Base-by-base conservation (phyloP, 2,888 invertebrate genomes). In the Callyntrura sp. region DNA sequence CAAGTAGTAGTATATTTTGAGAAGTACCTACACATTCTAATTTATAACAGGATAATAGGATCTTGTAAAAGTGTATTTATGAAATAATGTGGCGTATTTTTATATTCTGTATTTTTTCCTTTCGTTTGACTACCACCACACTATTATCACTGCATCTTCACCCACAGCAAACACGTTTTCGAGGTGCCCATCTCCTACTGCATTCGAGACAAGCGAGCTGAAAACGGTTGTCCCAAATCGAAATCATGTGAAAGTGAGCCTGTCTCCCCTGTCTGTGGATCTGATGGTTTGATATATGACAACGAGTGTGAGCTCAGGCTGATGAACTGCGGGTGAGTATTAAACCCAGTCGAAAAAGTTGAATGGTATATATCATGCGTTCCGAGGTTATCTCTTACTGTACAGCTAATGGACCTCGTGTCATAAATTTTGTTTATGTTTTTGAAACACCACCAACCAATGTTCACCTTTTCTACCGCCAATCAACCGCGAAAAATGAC, bases 171-270 rank as follows among this genome's bases (percentile, higher is more conserved):
- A 94, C 98, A 98, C 94, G 97, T 98, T 11, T 98, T 98, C 94
- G 98, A 98, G 95, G 98, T 98, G 14, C 98, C 98, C 0, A 97
- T 98, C 96, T 97, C 98, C 12, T 98, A 97, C 95, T 98, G 98
- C 94, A 96, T 97, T 91, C 96, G 97, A 43, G 94, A 94, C 60
- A 91, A 93, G 85, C 86, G 94, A 81, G 93, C 93, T 51, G 93
- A 93, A 65, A 91, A 92, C 82, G 93, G 94, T 95, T 95, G 94
- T 85, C 93, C 93, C 9, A 92, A 90, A 70, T 92, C 93, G n/a
- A 60, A 84, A 14, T 93, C 92, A 73, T 98, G 98, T 94, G 96
- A 96, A n/a, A 96, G 97, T 94, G 96, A 96, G 91, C 96, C 97
- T 94, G 96, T 96, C 90, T 95, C 96, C 11, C 95, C 95, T 25